Evolutionary conservation across 2,113 vertebrate species (phyloP).

Genomic region (Mobula birostris): DNA sequence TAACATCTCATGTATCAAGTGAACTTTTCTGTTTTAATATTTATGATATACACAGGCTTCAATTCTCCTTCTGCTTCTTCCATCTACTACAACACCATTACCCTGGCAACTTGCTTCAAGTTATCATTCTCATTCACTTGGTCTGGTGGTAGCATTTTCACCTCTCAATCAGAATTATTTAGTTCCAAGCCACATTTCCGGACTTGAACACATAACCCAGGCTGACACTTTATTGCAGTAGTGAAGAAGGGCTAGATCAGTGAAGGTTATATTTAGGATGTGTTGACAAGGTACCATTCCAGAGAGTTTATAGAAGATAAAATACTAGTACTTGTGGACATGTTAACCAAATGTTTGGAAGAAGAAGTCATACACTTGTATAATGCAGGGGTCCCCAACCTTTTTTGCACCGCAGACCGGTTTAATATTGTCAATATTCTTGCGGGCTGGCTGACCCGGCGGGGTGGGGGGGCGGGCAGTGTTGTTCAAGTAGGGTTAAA

Average conservation of each 20-base stretch:
- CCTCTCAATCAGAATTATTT: background rate
- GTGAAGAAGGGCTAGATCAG: background rate
- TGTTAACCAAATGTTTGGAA: background rate
- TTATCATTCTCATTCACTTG: background rate
- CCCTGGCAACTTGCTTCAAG: too few relatives aligned
- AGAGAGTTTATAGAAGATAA: background rate
- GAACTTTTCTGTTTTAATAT: background rate
- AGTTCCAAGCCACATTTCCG: background rate
- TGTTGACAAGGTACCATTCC: background rate
- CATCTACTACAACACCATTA: background rate
- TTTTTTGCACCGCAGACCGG: too few relatives aligned
- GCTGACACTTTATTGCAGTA: background rate
- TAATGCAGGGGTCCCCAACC: too few relatives aligned
- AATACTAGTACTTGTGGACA: background rate
- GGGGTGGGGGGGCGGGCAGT: too few relatives aligned
- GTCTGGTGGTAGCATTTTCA: background rate
- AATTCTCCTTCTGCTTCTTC: background rate
- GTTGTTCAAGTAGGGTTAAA: too few relatives aligned
- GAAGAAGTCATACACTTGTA: background rate
- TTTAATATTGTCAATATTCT: too few relatives aligned
- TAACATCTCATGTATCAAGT: background rate
- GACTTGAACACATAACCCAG: background rate
- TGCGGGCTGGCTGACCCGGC: too few relatives aligned
- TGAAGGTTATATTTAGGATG: background rate
- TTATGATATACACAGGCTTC: background rate